Evolutionary conservation across 2,113 vertebrate species (phyloP).

Genomic region (Nibea albiflora): DNA sequence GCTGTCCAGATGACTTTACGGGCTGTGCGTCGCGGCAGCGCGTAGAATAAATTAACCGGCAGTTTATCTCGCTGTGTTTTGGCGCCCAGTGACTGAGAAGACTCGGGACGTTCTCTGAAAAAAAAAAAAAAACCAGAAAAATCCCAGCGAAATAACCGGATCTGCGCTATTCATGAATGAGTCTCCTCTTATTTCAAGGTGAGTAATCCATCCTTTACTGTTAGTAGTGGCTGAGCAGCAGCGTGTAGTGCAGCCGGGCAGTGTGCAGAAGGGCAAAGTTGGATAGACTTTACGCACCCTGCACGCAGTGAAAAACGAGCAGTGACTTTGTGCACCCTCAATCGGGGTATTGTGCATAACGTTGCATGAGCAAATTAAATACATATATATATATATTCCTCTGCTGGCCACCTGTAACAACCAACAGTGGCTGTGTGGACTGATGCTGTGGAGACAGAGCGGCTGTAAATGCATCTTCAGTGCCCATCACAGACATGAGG

Average conservation of each 20-base stretch:
- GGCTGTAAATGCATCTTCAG: conserved; percentile 30
- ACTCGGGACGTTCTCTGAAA: conserved; percentile 21
- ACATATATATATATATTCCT: background rate
- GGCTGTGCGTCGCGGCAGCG: conserved; percentile 37
- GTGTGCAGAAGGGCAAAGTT: conserved; percentile 59
- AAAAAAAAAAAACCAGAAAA: background rate
- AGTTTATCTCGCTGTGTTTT: conserved; percentile 18
- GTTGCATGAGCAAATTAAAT: background rate
- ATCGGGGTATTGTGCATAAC: background rate
- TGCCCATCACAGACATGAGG: conserved; percentile 14
- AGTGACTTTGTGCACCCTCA: background rate
- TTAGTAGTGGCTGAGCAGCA: conserved; percentile 2
- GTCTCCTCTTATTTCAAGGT: conserved; percentile 71
- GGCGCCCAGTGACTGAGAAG: background rate
- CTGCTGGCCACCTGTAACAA: conserved; percentile 48
- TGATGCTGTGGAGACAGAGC: conserved; percentile 32
- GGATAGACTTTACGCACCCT: conserved; percentile 50
- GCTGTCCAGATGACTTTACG: conserved; percentile 59
- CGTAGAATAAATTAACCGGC: conserved; percentile 42
- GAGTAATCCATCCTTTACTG: conserved; percentile 53
- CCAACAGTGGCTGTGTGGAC: conserved; percentile 27
- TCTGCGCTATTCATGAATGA: conserved; percentile 58
- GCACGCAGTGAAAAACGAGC: conserved; percentile 13
- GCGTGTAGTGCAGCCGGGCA: background rate
- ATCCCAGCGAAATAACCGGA: conserved; percentile 39